Percentiles rank a stretch among this genome's conserved stretches.
Evolutionary conservation across 1,140 invertebrate genomes (phyloP).

Genomic region (Galleria mellonella): DNA sequence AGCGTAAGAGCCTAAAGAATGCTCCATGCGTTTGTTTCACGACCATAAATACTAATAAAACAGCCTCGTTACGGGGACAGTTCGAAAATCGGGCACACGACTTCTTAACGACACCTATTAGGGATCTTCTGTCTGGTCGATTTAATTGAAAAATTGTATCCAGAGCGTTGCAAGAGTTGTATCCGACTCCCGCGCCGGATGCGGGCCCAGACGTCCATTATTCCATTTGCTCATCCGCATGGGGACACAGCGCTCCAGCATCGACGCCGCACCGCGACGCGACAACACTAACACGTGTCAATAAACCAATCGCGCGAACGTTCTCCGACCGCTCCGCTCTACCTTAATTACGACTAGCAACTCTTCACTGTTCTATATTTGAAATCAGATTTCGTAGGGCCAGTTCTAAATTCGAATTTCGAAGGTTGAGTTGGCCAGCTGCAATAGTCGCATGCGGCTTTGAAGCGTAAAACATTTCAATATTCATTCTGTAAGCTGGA

Average conservation of each 20-base stretch:
- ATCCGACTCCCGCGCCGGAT: slow-evolving; percentile 68
- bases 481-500: slow-evolving; percentile 34
- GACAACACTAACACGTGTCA: slow-evolving; percentile 54
- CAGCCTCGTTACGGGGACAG: slow-evolving; percentile 65
- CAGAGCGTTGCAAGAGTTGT: slow-evolving; percentile 64
- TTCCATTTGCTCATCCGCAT: slow-evolving; percentile 72
- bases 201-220: slow-evolving; percentile 73
- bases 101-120: slow-evolving; percentile 74
- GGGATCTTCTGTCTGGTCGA: slow-evolving; percentile 70
- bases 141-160: slow-evolving; percentile 75
- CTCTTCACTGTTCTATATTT: slow-evolving; percentile 41
- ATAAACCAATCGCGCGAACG: slow-evolving; percentile 52
- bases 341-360: slow-evolving; percentile 49
- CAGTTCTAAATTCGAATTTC: slow-evolving; percentile 39
- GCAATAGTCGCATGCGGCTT: slow-evolving; percentile 16
- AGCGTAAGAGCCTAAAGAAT: slow-evolving; percentile 32
- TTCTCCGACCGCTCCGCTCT: slow-evolving; percentile 3
- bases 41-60: slow-evolving; percentile 73
- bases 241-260: slow-evolving; percentile 31
- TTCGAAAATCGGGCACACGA: slow-evolving; percentile 72
- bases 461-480: slow-evolving; percentile 27
- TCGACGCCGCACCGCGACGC: slow-evolving; percentile 14
- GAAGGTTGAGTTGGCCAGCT: slow-evolving; percentile 21
- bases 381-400: slow-evolving; percentile 30
- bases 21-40: slow-evolving; percentile 49